Conservation (phyloP, 2,113 vertebrate genomes). For the Camelus dromedarius region DNA sequence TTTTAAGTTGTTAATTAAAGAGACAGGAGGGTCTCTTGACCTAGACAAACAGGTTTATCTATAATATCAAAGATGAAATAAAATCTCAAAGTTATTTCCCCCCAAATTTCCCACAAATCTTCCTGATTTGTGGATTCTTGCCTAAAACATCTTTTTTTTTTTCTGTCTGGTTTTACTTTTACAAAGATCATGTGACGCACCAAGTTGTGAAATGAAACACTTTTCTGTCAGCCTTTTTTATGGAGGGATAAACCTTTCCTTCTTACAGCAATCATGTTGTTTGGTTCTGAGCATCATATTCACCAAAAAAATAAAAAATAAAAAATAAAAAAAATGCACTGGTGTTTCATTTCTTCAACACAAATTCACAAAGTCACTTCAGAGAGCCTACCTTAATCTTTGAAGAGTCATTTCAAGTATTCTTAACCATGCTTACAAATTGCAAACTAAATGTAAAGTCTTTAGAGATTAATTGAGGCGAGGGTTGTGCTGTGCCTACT, state of each 20-base stretch:
- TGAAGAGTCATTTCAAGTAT: not conserved
- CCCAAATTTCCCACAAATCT: not conserved
- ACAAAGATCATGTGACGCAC: not conserved
- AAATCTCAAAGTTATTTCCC: not conserved
- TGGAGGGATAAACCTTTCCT: not conserved
- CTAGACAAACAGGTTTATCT: not conserved
- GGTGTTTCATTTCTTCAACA: not conserved
- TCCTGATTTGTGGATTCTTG: not conserved
- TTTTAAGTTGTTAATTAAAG: conserved; percentile 38
- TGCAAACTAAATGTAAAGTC: not conserved
- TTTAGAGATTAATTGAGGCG: not conserved
- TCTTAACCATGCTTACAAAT: not conserved
- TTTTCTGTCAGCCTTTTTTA: not conserved
- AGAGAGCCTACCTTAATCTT: not conserved
- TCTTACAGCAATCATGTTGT: not conserved
- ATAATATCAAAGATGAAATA: not conserved
- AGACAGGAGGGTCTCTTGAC: not conserved
- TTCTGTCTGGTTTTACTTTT: not conserved
- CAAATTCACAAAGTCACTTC: not conserved
- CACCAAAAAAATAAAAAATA: not conserved
- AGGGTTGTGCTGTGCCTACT: not conserved
- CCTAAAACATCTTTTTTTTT: not conserved
- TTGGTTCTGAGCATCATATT: not conserved
- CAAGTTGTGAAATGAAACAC: not conserved
- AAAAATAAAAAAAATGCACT: too few species aligned